Evolutionary conservation across 2,113 vertebrate genomes (phyloP), one percentile per base, ranked within the genome.

Genomic region (Cynocephalus volans): DNA sequence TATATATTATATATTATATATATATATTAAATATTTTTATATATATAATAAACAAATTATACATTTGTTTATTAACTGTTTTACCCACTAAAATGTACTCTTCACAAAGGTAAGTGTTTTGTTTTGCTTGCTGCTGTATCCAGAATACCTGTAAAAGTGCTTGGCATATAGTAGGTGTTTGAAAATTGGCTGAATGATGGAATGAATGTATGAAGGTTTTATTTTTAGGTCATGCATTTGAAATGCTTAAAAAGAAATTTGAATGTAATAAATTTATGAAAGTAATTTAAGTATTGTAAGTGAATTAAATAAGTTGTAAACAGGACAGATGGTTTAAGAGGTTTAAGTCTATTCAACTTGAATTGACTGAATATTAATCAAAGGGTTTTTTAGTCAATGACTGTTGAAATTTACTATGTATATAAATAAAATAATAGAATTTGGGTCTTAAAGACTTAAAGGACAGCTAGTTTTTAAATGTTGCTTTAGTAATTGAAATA

Each of bases 301-400:
- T 64, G 72, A 77, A 83, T 93, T 75, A 89, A 62, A 14, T 76
- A 64, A 54, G 56, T 89, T 85, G 8, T 54, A 84, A 89, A 83
- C 7, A 84, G 33, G 45, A 69, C 62, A 58, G 50, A 31, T 56
- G 36, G 19, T 50, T 76, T 67, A 83, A 90, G 26, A 52, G 56
- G 5, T 90, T 93, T 33, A n/a, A 77, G 31, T 28, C 14, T 92
- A 41, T 56, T 73, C 82, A 48, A 65, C 26, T 73, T 56, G 45
- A 92, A 62, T 82, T 88, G 73, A 95, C 11, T 84, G 26, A 88
- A 84, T 92, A 72, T 76, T 83, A 83, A 52, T 69, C 45, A 90
- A 75, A 85, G 19, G 19, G 31, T 41, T 79, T 92, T 80, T 56
- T 89, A 79, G 52, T 82, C 33, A 79, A 58, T 31, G 41, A 77